These are phyloP conservation scores for Idaea straminata DNA, from an alignment of 2,888 invertebrate genomes.

Conservation along the genomic window DNA sequence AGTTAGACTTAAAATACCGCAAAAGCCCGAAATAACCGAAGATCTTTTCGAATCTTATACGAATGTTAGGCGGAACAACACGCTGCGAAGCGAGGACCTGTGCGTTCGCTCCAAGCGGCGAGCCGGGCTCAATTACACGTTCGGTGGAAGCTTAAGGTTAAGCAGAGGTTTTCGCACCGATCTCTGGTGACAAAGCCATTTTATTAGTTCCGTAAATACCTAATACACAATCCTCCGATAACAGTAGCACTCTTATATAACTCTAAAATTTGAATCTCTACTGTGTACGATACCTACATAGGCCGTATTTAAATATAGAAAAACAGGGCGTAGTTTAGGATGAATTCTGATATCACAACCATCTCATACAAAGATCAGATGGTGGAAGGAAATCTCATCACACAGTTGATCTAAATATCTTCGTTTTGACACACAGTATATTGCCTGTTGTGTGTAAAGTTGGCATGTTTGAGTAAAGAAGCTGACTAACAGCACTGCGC, in stretches of 20 bases:
- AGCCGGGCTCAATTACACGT: conserved; percentile 60
- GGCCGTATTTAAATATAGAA: conserved; percentile 32
- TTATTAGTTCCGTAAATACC: conserved; percentile 41
- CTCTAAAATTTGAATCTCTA: conserved; percentile 52
- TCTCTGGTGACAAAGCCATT: conserved; percentile 66
- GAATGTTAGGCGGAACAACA: conserved; percentile 71
- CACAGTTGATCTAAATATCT: conserved; percentile 62
- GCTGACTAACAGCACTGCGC: conserved; percentile 78
- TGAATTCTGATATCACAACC: conserved; percentile 41
- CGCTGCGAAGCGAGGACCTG: conserved; percentile 64
- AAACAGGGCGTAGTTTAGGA: conserved; percentile 35
- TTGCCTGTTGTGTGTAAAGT: conserved; percentile 66
- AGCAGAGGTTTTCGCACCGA: conserved; percentile 72
- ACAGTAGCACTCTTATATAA: conserved; percentile 50
- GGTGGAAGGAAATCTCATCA: conserved; percentile 54
- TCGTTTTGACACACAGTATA: conserved; percentile 68
- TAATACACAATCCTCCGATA: conserved; percentile 52
- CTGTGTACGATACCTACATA: conserved; percentile 69
- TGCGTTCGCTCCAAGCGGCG: conserved; percentile 62
- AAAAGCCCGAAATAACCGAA: conserved; percentile 78
- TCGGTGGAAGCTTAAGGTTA: conserved; percentile 78
- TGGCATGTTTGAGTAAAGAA: conserved; percentile 62
- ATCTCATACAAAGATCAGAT: conserved; percentile 37
- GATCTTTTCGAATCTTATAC: conserved; percentile 76
- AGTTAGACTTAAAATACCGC: conserved; percentile 79